phyloP scores from a whole-genome alignment of 1,140 invertebrate genomes.

The Aporrectodea caliginosa region DNA sequence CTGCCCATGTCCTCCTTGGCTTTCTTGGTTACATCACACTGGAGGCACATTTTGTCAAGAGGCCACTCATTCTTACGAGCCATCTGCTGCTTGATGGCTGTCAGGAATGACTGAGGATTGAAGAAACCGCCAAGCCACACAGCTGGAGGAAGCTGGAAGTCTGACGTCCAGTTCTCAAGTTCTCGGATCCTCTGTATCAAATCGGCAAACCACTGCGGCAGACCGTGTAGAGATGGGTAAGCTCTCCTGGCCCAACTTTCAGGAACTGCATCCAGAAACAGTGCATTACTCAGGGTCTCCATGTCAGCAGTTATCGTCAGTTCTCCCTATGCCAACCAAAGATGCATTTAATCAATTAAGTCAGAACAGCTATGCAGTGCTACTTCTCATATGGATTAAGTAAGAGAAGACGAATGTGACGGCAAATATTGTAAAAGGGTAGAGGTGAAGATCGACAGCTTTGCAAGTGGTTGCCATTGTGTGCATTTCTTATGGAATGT shows the following conservation, averaged over 20 bases:
- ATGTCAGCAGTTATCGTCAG: constrained; percentile 92
- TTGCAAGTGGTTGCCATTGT: no score
- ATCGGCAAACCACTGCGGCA: constrained; percentile 89
- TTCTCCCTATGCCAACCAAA: constrained; percentile 67
- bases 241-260: constrained; percentile 78
- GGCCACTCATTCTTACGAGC: constrained; percentile 87
- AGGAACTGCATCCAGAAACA: constrained; percentile 90
- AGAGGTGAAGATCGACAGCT: no score
- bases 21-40: constrained; percentile 95
- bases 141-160: constrained; percentile 87
- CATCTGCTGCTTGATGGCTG: constrained; percentile 95
- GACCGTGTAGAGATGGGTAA: constrained; percentile 81
- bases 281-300: constrained; percentile 85
- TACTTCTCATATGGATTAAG: no score
- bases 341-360: neutral
- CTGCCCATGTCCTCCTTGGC: constrained; percentile 76
- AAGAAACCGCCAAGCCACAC: constrained; percentile 97
- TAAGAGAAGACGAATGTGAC: no score
- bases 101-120: constrained; percentile 91
- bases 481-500: no score
- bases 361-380: no score
- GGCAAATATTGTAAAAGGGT: no score
- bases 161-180: constrained; percentile 87
- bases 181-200: constrained; percentile 79
- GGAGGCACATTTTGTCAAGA: constrained; percentile 92